Conservation (phyloP, 2,888 invertebrate genomes). For the Timema cristinae region DNA sequence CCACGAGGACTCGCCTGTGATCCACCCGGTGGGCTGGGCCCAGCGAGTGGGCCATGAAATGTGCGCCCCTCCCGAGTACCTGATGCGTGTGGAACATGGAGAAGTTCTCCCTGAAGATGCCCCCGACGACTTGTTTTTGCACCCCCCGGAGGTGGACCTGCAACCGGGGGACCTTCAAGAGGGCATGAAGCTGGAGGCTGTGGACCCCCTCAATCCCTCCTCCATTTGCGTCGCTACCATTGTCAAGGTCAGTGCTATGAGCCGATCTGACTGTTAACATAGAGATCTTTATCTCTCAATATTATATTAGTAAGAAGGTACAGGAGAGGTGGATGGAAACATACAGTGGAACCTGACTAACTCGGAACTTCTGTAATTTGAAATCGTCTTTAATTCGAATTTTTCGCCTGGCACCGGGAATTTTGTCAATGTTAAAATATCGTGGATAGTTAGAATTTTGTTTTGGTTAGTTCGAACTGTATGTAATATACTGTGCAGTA, state of each 20-base stretch:
- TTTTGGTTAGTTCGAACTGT: too few species aligned
- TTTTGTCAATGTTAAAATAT: too few species aligned
- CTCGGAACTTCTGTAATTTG: too few species aligned
- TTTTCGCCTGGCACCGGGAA: too few species aligned
- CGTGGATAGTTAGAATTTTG: too few species aligned
- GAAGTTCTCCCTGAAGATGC: slow-evolving; percentile 73
- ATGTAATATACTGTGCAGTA: too few species aligned
- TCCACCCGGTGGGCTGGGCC: slow-evolving; percentile 98
- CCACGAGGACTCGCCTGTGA: slow-evolving; percentile 89
- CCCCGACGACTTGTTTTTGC: slow-evolving; percentile 68
- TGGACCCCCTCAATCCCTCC: slow-evolving; percentile 93
- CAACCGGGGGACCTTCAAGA: slow-evolving; percentile 48
- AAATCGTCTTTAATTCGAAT: too few species aligned
- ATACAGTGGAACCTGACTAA: too few species aligned
- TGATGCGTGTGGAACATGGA: slow-evolving; percentile 68
- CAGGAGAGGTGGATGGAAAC: too few species aligned
- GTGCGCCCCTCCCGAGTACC: slow-evolving; percentile 76
- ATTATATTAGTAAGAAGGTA: too few species aligned
- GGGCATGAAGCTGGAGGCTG: slow-evolving; percentile 95
- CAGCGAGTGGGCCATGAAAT: slow-evolving; percentile 82
- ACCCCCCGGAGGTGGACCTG: slow-evolving; percentile 39
- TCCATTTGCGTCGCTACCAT: slow-evolving; percentile 95
- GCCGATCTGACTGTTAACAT: too few species aligned
- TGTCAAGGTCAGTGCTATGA: slow-evolving; percentile 59
- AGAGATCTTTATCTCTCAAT: too few species aligned